phyloP scores from a whole-genome alignment of 2,797 vertebrate genomes.

The Xenentodon cancila region DNA sequence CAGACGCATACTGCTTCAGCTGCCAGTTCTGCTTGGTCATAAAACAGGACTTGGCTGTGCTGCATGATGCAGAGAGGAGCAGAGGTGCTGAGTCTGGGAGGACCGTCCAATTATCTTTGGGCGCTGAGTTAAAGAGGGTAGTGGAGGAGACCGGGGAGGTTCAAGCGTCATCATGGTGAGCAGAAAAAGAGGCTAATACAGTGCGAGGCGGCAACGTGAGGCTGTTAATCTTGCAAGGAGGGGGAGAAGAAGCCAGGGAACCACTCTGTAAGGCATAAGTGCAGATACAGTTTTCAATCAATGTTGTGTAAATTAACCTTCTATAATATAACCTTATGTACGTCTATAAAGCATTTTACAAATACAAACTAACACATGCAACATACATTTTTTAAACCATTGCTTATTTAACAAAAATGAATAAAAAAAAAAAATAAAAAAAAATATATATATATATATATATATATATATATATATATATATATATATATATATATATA shows the following conservation, averaged over 20 bases:
- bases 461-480: no score
- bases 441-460: no score
- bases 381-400: no score
- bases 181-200: conserved; percentile 18
- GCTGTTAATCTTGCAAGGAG: background rate
- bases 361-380: no score
- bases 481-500: no score
- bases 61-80: conserved; percentile 53
- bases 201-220: conserved; percentile 18
- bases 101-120: conserved; percentile 61
- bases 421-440: no score
- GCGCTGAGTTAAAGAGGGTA: conserved; percentile 42
- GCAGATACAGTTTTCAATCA: no score
- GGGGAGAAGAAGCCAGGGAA: background rate
- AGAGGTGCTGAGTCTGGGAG: conserved; percentile 68
- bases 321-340: no score
- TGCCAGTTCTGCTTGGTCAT: conserved; percentile 78
- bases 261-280: background rate
- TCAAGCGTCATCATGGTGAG: conserved; percentile 26
- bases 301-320: no score
- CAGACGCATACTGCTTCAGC: conserved; percentile 1
- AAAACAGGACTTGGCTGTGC: conserved; percentile 54
- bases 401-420: no score
- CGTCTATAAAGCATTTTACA: no score
- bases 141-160: conserved; percentile 28